Evolutionary conservation across 2,113 vertebrate genomes (phyloP).

Genomic region (Chascanopsetta lugubris): DNA sequence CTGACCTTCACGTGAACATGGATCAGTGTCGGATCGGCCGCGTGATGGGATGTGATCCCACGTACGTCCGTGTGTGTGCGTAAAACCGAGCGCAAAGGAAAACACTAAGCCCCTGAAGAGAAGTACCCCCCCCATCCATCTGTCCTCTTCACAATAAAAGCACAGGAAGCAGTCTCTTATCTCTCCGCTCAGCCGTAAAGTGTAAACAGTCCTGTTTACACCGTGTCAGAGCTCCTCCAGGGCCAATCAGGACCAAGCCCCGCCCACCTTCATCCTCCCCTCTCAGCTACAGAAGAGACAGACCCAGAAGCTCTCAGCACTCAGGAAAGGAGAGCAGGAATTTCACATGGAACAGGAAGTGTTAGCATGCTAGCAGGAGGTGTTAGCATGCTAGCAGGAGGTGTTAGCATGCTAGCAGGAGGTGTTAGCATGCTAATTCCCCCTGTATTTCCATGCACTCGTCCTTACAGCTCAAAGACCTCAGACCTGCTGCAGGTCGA

Average conservation of each 20-base stretch:
- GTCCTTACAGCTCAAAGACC: too few species aligned
- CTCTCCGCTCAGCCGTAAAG: slow-evolving; percentile 53
- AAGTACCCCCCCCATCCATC: slow-evolving; percentile 41
- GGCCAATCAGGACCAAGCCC: slow-evolving; percentile 13
- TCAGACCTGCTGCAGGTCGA: slow-evolving; percentile 31
- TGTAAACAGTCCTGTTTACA: slow-evolving; percentile 71
- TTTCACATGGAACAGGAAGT: too few species aligned
- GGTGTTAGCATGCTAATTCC: too few species aligned
- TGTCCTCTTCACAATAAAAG: slow-evolving; percentile 66
- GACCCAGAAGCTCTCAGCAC: slow-evolving; percentile 33
- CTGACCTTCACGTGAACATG: too few species aligned
- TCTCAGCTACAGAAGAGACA: background rate
- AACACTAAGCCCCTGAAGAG: slow-evolving; percentile 58
- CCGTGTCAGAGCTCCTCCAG: slow-evolving; percentile 31
- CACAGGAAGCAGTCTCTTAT: slow-evolving; percentile 72
- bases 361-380: too few species aligned
- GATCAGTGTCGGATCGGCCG: too few species aligned
- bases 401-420: too few species aligned
- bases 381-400: too few species aligned
- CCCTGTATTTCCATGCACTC: too few species aligned
- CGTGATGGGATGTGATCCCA: too few species aligned
- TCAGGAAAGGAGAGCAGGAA: too few species aligned
- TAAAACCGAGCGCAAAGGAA: slow-evolving; percentile 30
- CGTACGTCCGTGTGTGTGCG: too few species aligned
- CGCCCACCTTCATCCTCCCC: background rate